These are phyloP conservation scores for Geococcyx californianus DNA, from an alignment of 2,113 vertebrate genomes.

Conservation along the genomic window DNA sequence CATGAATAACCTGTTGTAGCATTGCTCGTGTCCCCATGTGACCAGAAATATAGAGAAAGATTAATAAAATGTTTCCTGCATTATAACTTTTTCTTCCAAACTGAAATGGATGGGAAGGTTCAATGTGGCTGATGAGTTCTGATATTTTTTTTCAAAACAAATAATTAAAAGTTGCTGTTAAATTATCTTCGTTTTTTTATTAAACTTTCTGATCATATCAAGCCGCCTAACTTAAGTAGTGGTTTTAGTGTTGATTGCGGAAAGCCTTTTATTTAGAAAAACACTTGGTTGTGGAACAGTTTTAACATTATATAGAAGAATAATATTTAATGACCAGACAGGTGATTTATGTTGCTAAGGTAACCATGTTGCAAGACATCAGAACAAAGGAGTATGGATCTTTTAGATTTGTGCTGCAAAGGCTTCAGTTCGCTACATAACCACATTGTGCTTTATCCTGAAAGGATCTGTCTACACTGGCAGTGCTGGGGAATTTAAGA, in stretches of 20 bases:
- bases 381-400: background rate
- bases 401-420: rapidly evolving
- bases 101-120: background rate
- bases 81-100: background rate
- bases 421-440: background rate
- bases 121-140: background rate
- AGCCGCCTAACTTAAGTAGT: background rate
- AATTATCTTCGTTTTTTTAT: background rate
- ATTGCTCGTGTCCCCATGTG: background rate
- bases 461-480: background rate
- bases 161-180: background rate
- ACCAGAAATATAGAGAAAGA: background rate
- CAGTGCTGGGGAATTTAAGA: background rate
- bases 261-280: background rate
- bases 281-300: background rate
- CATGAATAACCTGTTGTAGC: background rate
- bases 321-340: background rate
- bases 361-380: background rate
- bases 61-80: background rate
- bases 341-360: background rate
- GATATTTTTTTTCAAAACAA: background rate
- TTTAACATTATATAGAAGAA: background rate
- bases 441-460: rapidly evolving
- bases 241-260: background rate
- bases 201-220: background rate